phyloP scores from a whole-genome alignment of 2,113 vertebrate genomes.

The Oreocharis arfaki region DNA sequence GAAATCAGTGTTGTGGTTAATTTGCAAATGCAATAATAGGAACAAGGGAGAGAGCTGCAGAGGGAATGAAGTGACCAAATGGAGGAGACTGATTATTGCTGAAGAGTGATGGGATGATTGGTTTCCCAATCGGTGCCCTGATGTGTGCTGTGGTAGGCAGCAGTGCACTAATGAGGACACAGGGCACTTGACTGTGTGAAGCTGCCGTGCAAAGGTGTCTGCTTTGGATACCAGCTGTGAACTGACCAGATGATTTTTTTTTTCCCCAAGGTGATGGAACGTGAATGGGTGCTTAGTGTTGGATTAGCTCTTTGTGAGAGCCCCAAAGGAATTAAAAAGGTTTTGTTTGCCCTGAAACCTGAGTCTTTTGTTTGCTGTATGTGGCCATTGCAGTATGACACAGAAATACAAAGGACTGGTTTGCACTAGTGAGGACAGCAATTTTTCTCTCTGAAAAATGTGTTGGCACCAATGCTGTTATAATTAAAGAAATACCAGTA shows the following conservation, averaged over 20 bases:
- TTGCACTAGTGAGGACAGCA: not conserved
- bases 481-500: not conserved
- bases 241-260: too few species aligned
- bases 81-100: not conserved
- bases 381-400: not conserved
- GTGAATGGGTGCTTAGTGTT: not conserved
- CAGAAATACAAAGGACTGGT: not conserved
- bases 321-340: not conserved
- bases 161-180: fast-evolving
- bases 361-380: not conserved
- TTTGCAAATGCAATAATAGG: not conserved
- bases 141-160: not conserved
- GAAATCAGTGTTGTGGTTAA: not conserved
- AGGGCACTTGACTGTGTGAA: fast-evolving
- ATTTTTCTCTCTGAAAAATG: not conserved
- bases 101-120: not conserved
- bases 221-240: fast-evolving
- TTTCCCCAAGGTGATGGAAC: not conserved
- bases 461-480: not conserved
- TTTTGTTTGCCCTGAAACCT: not conserved
- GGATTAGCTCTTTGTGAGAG: not conserved
- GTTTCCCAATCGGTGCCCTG: not conserved
- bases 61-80: not conserved
- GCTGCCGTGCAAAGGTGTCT: fast-evolving
- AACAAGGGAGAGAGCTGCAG: not conserved